A percentile compares a stretch with the other conserved stretches of the same genome.
Conservation (phyloP, 2,797 vertebrate genomes). For the Fistularia tabacaria region DNA sequence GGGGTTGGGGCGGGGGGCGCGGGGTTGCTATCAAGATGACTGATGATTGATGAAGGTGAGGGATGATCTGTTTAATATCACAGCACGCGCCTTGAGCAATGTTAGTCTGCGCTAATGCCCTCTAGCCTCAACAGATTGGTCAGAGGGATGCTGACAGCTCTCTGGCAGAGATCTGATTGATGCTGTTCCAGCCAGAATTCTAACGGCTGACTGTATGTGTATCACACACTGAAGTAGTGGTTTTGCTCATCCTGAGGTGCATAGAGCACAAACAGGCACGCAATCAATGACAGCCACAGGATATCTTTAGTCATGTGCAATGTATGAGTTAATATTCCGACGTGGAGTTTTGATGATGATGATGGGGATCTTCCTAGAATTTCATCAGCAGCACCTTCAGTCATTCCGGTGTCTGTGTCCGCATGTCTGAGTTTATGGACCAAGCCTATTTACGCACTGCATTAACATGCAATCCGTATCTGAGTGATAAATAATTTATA, state of each 20-base stretch:
- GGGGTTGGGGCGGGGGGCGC: constrained; percentile 9
- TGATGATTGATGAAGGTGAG: constrained; percentile 68
- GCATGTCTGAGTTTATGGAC: too few species aligned
- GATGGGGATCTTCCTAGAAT: too few species aligned
- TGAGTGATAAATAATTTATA: too few species aligned
- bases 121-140: constrained; percentile 71
- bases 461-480: too few species aligned
- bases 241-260: constrained; percentile 34
- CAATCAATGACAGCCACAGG: neutral
- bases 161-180: constrained; percentile 62
- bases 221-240: constrained; percentile 46
- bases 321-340: too few species aligned
- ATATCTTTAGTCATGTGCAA: too few species aligned
- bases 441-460: too few species aligned
- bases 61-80: constrained; percentile 76
- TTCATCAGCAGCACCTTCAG: too few species aligned
- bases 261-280: neutral
- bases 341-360: too few species aligned
- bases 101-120: constrained; percentile 67
- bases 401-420: too few species aligned
- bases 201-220: constrained; percentile 49
- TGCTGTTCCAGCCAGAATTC: constrained; percentile 48
- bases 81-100: constrained; percentile 67
- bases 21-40: constrained; percentile 62
- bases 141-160: constrained; percentile 68